phyloP scores from a whole-genome alignment of 2,113 vertebrate species.

The Heterotilapia buettikoferi region DNA sequence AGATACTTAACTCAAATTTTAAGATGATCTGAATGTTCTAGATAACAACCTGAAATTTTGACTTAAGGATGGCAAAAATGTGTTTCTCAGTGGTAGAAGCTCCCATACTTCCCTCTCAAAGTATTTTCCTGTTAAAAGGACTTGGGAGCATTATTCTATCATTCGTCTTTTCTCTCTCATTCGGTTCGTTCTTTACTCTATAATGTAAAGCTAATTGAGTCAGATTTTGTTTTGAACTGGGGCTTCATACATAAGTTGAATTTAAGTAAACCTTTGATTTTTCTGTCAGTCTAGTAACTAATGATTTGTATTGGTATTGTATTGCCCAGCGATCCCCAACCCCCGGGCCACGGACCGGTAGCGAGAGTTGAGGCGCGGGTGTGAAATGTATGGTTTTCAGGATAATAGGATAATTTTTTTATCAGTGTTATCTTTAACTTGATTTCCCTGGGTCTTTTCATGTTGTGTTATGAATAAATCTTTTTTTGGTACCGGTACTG shows the following conservation, averaged over 20 bases:
- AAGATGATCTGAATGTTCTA: neutral
- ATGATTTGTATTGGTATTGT: neutral
- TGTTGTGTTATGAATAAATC: neutral
- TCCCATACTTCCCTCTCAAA: neutral
- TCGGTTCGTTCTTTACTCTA: neutral
- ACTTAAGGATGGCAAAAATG: neutral
- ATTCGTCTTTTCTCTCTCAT: neutral
- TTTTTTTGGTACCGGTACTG: neutral
- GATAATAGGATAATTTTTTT: fast-evolving
- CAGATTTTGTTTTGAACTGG: neutral
- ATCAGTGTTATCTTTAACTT: fast-evolving
- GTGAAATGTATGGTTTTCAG: neutral
- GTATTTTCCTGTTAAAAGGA: neutral
- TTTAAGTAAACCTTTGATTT: neutral
- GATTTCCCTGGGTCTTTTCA: neutral
- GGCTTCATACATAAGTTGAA: neutral
- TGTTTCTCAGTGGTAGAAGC: neutral
- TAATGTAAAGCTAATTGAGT: neutral
- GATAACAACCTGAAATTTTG: neutral
- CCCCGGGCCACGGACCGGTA: neutral
- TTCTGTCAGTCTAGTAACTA: neutral
- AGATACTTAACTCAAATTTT: neutral
- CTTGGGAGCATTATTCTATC: neutral
- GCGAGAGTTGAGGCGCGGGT: neutral
- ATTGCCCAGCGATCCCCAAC: fast-evolving